These are phyloP conservation scores for Acanthococcus lagerstroemiae DNA, from an alignment of 2,888 invertebrate genomes.

Conservation along the genomic window DNA sequence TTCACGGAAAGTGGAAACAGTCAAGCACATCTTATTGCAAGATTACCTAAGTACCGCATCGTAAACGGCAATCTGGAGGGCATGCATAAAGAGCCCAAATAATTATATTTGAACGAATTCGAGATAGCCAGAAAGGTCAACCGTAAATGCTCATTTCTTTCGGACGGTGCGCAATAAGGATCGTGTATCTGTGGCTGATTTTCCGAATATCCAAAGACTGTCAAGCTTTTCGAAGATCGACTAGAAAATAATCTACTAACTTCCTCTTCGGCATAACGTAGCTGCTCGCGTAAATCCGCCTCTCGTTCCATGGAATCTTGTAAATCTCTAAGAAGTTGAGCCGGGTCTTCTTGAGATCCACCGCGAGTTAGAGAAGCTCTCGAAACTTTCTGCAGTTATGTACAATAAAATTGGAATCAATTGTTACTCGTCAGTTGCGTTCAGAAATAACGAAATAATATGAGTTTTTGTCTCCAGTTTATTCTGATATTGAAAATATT, in stretches of 20 bases:
- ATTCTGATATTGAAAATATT: no score
- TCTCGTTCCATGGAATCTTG: conserved; percentile 88
- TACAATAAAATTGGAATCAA: background rate
- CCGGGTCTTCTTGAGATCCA: conserved; percentile 70
- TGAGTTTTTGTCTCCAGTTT: background rate
- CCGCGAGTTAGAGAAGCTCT: conserved; percentile 64
- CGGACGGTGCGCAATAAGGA: no score
- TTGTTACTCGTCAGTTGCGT: background rate
- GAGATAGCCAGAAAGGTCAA: background rate
- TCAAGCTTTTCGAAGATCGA: background rate
- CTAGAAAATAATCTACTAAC: conserved; percentile 42
- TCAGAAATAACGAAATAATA: background rate
- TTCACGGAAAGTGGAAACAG: background rate
- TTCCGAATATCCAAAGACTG: no score
- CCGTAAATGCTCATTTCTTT: background rate
- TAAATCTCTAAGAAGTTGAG: conserved; percentile 70
- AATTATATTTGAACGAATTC: background rate
- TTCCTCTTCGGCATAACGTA: conserved; percentile 88
- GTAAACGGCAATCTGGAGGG: conserved; percentile 1
- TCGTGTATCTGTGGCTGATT: no score
- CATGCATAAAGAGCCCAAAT: conserved; percentile 5
- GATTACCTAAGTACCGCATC: conserved; percentile 9
- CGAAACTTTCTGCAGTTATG: conserved; percentile 52
- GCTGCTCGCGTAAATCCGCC: conserved; percentile 83
- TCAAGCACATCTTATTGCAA: no score